phyloP scores from a whole-genome alignment of 2,888 invertebrate genomes.

The Hoplodrina ambigua region DNA sequence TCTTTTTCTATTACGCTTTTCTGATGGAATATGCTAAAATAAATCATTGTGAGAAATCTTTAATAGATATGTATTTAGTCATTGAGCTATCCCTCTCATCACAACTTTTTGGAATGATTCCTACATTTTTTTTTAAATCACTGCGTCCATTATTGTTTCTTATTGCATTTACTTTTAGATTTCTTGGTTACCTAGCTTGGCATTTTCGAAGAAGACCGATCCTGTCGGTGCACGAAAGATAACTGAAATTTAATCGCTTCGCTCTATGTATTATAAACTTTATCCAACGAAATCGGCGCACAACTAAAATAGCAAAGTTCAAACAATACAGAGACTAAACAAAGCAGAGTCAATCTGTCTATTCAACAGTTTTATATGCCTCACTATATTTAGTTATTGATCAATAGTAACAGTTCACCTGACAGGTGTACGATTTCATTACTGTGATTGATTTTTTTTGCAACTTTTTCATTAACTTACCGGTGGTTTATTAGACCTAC shows the following conservation, averaged over 20 bases:
- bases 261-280: conserved; percentile 48
- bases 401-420: conserved; percentile 44
- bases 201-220: neutral
- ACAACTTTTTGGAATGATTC: too few species aligned
- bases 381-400: conserved; percentile 63
- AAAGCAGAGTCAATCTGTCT: conserved; percentile 74
- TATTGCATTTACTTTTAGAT: too few species aligned
- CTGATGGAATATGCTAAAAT: too few species aligned
- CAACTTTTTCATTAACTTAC: conserved; percentile 11
- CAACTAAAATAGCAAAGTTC: conserved; percentile 74
- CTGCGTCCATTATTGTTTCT: too few species aligned
- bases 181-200: neutral
- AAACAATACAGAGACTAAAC: conserved; percentile 84
- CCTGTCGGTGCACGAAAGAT: conserved; percentile 21
- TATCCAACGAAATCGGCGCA: conserved; percentile 56
- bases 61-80: too few species aligned
- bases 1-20: conserved; percentile 12
- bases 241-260: conserved; percentile 54
- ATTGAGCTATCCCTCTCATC: too few species aligned
- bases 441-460: conserved; percentile 28
- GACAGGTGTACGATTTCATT: conserved; percentile 46
- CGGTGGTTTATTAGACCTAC: neutral
- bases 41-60: neutral
- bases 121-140: too few species aligned
- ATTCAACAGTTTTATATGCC: conserved; percentile 68